A percentile compares a stretch with the other conserved stretches of the same genome.
phyloP scores from a whole-genome alignment of 2,113 vertebrate species.

The Grus americana region DNA sequence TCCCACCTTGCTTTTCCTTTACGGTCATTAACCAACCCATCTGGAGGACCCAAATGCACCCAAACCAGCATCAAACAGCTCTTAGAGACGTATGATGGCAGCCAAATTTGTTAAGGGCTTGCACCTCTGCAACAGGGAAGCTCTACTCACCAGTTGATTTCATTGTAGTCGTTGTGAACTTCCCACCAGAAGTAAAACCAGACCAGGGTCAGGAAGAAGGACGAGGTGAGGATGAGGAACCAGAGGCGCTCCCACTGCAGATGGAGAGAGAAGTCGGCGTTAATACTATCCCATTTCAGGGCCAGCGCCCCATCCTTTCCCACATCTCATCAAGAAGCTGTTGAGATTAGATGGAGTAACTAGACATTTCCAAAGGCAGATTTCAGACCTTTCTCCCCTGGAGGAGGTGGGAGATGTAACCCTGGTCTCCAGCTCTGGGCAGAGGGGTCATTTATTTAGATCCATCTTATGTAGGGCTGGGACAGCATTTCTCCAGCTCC shows the following conservation, averaged over 20 bases:
- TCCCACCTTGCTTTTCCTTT: not conserved
- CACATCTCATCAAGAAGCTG: not conserved
- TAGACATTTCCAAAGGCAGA: not conserved
- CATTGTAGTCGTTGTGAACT: constrained; percentile 93
- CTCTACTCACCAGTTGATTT: constrained; percentile 95
- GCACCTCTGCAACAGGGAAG: accelerated
- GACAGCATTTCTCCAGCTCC: not conserved
- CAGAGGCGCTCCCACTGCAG: constrained; percentile 94
- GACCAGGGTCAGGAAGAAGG: constrained; percentile 88
- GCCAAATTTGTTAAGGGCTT: not conserved
- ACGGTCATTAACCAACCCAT: not conserved
- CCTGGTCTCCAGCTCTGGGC: not conserved
- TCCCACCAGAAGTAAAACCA: constrained; percentile 99
- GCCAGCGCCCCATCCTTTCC: not conserved
- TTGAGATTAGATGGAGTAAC: not conserved
- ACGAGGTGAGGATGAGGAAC: constrained; percentile 88
- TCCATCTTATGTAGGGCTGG: not conserved
- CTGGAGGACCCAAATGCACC: not conserved
- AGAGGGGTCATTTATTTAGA: accelerated
- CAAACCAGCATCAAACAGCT: not conserved
- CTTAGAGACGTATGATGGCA: accelerated
- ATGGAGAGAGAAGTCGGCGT: not conserved
- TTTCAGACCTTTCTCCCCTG: not conserved
- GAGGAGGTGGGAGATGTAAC: not conserved
- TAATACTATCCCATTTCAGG: accelerated